Percentiles rank a stretch among this genome's conserved stretches.
Conservation (phyloP, 2,888 invertebrate species). For the Philhelius pedissequus region DNA sequence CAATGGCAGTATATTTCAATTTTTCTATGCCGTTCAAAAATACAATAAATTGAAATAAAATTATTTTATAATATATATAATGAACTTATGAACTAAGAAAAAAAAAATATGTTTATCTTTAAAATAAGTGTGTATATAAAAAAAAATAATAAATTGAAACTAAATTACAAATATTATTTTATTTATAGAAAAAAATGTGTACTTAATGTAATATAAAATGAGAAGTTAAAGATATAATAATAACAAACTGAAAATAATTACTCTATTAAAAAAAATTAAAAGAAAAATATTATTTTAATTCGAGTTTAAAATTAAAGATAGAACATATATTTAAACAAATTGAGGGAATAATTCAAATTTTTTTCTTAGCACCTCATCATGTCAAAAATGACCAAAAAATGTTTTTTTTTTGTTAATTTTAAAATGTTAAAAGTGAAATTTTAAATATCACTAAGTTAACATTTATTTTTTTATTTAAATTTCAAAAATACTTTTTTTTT, state of each 20-base stretch:
- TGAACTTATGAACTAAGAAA: slow-evolving; percentile 21
- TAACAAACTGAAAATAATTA: slow-evolving; percentile 62
- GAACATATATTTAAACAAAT: slow-evolving; percentile 23
- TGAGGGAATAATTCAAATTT: slow-evolving; percentile 31
- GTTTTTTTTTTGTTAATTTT: slow-evolving; percentile 11
- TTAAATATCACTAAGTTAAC: slow-evolving; percentile 55
- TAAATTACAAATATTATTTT: slow-evolving; percentile 40
- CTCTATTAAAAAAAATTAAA: slow-evolving; percentile 40
- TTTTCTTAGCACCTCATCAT: slow-evolving; percentile 61
- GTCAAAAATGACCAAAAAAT: slow-evolving; percentile 62
- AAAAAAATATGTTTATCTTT: neutral
- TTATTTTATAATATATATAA: neutral
- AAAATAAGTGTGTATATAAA: no score
- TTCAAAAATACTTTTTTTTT: slow-evolving; percentile 54
- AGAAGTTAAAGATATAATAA: slow-evolving; percentile 7
- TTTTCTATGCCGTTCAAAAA: slow-evolving; percentile 30
- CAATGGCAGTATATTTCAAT: slow-evolving; percentile 55
- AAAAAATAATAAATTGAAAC: slow-evolving; percentile 47
- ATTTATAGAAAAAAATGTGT: slow-evolving; percentile 15
- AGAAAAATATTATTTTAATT: slow-evolving; percentile 9
- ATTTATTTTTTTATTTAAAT: slow-evolving; percentile 25
- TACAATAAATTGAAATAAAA: neutral
- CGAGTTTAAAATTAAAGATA: neutral
- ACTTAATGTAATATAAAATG: neutral
- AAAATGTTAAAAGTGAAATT: slow-evolving; percentile 55